phyloP scores from a whole-genome alignment of 2,113 vertebrate genomes.

The Sinocyclocheilus rhinocerous region DNA sequence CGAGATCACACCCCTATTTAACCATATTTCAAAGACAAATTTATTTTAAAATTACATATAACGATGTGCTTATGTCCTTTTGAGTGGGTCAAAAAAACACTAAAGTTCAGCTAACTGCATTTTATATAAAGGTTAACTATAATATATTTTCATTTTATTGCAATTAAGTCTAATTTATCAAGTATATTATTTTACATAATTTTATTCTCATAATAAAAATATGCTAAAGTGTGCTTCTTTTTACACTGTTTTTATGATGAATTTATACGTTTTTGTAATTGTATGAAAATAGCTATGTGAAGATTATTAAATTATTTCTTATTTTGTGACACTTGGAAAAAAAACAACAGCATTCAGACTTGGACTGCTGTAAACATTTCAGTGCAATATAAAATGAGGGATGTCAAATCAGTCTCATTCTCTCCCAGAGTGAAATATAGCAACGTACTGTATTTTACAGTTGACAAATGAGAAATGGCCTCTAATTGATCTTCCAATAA shows the following conservation, averaged over 20 bases:
- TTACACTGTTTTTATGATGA: too few species aligned
- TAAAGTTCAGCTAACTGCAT: background rate
- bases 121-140: background rate
- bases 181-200: too few species aligned
- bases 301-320: background rate
- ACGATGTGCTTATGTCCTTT: background rate
- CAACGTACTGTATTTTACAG: slow-evolving; percentile 24
- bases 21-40: background rate
- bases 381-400: background rate
- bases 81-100: too few species aligned
- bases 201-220: too few species aligned
- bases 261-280: background rate
- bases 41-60: background rate
- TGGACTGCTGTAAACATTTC: background rate
- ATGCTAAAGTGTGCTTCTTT: too few species aligned
- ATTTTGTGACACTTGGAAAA: background rate
- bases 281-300: background rate
- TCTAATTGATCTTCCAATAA: slow-evolving; percentile 37
- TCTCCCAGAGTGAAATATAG: background rate
- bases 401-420: too few species aligned
- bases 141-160: background rate
- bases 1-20: too few species aligned
- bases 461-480: slow-evolving; percentile 25
- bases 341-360: background rate
- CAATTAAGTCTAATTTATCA: background rate